Evolutionary conservation across 2,888 invertebrate genomes (phyloP).

Genomic region (Latrodectus elegans): DNA sequence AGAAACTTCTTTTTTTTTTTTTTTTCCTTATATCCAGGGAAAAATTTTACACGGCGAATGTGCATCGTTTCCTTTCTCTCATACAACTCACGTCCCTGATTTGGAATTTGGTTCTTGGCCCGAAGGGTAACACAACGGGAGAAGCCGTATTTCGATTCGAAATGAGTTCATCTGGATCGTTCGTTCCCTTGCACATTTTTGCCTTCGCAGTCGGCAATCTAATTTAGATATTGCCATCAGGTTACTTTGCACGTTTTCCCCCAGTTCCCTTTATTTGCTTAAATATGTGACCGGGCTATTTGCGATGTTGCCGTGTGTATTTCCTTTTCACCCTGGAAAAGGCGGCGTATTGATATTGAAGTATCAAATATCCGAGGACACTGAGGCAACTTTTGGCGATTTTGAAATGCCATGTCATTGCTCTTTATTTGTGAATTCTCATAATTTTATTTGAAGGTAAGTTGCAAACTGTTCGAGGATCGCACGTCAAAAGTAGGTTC

Average conservation of each 20-base stretch:
- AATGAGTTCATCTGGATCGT: conserved; percentile 3
- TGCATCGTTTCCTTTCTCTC: conserved; percentile 1
- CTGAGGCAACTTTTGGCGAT: too few species aligned
- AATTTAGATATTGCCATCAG: background rate
- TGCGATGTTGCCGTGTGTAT: background rate
- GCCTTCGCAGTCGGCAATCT: background rate
- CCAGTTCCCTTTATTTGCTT: background rate
- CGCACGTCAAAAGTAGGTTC: too few species aligned
- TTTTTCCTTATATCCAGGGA: background rate
- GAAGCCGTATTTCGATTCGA: background rate
- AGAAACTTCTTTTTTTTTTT: background rate
- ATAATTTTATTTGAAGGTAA: too few species aligned
- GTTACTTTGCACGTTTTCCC: background rate
- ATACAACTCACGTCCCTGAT: conserved; percentile 37
- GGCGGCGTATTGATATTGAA: too few species aligned
- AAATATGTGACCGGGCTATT: background rate
- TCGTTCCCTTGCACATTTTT: background rate
- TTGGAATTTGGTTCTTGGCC: conserved; percentile 40
- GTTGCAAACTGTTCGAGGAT: too few species aligned
- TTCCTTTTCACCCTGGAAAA: too few species aligned
- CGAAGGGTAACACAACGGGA: conserved; percentile 9
- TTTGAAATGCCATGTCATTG: too few species aligned
- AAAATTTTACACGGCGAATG: too few species aligned
- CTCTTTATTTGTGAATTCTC: too few species aligned
- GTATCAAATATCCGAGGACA: too few species aligned